phyloP scores from a whole-genome alignment of 2,797 vertebrate species.

The Nyctibius grandis region DNA sequence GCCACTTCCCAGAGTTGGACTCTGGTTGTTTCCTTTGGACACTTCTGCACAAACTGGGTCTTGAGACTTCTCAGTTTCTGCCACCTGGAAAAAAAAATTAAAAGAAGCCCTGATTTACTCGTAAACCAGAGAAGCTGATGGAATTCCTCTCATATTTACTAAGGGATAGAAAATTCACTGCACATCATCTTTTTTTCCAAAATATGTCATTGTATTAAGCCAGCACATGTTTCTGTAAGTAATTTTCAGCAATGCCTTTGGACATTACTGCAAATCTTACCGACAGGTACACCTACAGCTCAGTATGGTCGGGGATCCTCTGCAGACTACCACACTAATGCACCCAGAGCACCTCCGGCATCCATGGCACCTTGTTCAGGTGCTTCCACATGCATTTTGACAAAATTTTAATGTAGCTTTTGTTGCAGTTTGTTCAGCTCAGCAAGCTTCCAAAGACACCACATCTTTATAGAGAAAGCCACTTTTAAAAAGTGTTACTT shows the following conservation, averaged over 20 bases:
- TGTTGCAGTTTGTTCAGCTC: neutral
- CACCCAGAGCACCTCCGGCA: neutral
- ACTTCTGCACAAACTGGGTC: conserved; percentile 71
- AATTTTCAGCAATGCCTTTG: neutral
- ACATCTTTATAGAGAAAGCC: neutral
- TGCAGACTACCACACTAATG: neutral
- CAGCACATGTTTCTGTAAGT: neutral
- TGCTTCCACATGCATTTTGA: neutral
- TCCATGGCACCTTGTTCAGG: neutral
- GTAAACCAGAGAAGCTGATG: neutral
- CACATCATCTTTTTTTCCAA: neutral
- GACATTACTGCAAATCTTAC: neutral
- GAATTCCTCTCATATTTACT: neutral
- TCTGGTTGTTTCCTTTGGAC: conserved; percentile 77
- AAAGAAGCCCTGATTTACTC: neutral
- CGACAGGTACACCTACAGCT: neutral
- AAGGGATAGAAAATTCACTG: neutral
- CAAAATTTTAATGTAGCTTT: neutral
- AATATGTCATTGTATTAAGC: neutral
- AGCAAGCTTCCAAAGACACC: neutral
- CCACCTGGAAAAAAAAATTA: conserved; percentile 65
- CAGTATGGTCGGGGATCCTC: neutral
- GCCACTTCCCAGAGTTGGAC: conserved; percentile 74
- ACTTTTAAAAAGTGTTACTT: neutral
- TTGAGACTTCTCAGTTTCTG: conserved; percentile 76